Evolutionary conservation across 2,113 vertebrate species (phyloP).

Genomic region (Seriola dumerili): DNA sequence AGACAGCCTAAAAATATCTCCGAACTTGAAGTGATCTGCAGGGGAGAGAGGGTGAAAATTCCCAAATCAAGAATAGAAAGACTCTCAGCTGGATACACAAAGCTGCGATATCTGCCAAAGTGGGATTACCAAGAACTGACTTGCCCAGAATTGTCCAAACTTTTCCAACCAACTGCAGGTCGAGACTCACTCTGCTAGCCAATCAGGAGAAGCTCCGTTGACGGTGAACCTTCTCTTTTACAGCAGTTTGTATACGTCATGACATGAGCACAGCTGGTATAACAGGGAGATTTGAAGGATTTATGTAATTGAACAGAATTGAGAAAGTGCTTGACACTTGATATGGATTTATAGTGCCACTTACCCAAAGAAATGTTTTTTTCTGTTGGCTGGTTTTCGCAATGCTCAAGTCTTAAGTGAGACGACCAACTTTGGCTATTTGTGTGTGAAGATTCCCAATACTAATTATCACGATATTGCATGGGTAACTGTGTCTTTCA

Average conservation of each 20-base stretch:
- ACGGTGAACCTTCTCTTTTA: not conserved
- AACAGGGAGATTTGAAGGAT: constrained; percentile 53
- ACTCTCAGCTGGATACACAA: not conserved
- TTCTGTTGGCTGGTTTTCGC: constrained; percentile 43
- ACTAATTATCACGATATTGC: constrained; percentile 57
- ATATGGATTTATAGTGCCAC: constrained; percentile 63
- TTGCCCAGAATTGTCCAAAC: not conserved
- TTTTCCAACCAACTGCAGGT: not conserved
- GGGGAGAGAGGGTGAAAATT: not conserved
- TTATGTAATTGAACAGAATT: constrained; percentile 65
- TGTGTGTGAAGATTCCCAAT: constrained; percentile 47
- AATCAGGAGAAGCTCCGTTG: not conserved
- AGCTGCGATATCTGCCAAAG: not conserved
- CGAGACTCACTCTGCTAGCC: not conserved
- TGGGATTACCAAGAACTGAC: not conserved
- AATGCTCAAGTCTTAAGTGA: constrained; percentile 45
- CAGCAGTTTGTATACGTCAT: constrained; percentile 23
- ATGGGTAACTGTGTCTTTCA: constrained; percentile 66
- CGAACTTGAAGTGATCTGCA: not conserved
- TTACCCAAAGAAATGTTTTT: constrained; percentile 52
- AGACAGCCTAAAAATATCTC: not conserved
- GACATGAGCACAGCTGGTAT: constrained; percentile 25
- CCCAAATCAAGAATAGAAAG: not conserved
- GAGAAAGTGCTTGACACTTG: constrained; percentile 57
- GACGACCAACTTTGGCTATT: constrained; percentile 56